These are phyloP conservation scores for Caracal caracal DNA, from an alignment of 2,113 vertebrate species.

Conservation along the genomic window DNA sequence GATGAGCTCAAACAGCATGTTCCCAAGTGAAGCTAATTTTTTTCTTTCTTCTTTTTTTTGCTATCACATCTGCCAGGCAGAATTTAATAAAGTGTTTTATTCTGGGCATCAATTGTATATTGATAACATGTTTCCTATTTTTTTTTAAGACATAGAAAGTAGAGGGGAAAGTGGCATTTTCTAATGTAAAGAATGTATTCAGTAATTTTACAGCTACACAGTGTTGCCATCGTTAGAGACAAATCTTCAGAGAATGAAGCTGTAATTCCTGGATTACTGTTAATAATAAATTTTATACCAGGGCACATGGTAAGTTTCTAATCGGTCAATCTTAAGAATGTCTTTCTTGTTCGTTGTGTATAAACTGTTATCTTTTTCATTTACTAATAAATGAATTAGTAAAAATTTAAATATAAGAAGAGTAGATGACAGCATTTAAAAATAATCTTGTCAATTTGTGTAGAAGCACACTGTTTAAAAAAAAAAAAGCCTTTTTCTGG, in stretches of 20 bases:
- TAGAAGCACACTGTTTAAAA: neutral
- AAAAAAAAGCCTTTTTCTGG: neutral
- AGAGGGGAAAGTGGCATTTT: neutral
- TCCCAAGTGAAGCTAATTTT: slow-evolving; percentile 18
- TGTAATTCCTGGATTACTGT: neutral
- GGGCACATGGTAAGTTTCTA: slow-evolving; percentile 2
- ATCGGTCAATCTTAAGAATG: neutral
- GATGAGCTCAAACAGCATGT: neutral
- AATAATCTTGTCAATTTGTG: slow-evolving; percentile 20
- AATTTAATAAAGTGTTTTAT: slow-evolving; percentile 51
- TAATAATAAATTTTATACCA: slow-evolving; percentile 47
- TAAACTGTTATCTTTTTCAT: slow-evolving; percentile 34
- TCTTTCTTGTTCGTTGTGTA: neutral
- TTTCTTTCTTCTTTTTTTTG: neutral
- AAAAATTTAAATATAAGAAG: slow-evolving; percentile 15
- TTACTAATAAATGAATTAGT: slow-evolving; percentile 19
- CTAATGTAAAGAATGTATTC: slow-evolving; percentile 20
- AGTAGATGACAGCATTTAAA: neutral
- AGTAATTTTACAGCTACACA: slow-evolving; percentile 41
- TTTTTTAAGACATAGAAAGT: neutral
- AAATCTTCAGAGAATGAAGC: slow-evolving; percentile 4
- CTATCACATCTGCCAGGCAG: neutral
- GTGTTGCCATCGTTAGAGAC: neutral
- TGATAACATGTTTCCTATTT: neutral
- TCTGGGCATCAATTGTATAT: neutral